These are phyloP conservation scores for Julus scandinavius DNA, from an alignment of 2,888 invertebrate genomes.

Conservation along the genomic window DNA sequence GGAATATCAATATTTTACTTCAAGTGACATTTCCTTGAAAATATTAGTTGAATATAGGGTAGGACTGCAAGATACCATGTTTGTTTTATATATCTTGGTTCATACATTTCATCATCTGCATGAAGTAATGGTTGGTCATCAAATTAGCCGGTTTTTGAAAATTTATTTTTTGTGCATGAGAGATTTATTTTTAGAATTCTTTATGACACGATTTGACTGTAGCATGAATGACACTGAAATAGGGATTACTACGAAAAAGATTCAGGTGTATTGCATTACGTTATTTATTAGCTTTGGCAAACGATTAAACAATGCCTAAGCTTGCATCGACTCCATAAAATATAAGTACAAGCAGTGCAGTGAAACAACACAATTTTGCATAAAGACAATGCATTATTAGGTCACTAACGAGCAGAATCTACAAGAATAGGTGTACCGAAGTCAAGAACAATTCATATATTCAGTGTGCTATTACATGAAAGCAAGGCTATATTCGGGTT, in stretches of 20 bases:
- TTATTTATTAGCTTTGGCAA: conserved; percentile 16
- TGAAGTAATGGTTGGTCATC: neutral
- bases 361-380: neutral
- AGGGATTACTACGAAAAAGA: neutral
- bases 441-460: neutral
- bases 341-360: neutral
- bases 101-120: neutral
- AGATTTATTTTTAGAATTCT: neutral
- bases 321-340: neutral
- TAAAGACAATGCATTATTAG: conserved; percentile 34
- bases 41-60: neutral
- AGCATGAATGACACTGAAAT: neutral
- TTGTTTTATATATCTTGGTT: neutral
- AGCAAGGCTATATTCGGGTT: neutral
- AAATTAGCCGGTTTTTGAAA: neutral
- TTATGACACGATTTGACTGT: neutral
- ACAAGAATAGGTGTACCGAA: neutral
- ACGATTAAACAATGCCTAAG: neutral
- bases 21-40: neutral
- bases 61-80: neutral
- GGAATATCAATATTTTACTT: neutral
- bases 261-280: neutral
- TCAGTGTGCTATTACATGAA: neutral
- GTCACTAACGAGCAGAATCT: neutral
- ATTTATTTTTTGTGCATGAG: neutral